Base-by-base conservation (phyloP, 2,888 invertebrate genomes). In the Lepidocyrtinus sp. region DNA sequence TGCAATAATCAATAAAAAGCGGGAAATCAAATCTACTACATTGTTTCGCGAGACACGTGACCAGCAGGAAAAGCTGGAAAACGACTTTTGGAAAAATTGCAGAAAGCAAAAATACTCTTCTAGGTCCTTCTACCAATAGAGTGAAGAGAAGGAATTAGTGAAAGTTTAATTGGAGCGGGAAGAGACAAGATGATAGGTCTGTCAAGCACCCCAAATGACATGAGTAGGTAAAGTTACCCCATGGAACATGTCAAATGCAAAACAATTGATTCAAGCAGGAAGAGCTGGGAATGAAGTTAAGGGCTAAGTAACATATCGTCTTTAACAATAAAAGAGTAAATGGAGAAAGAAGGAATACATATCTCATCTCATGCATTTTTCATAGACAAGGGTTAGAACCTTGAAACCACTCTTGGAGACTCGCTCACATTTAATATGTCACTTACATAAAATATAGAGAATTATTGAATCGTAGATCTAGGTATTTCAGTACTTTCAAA, bases 291-390 rank as follows among this genome's bases (percentile, higher is more conserved):
- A 64, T 25, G 73, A 65, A 55, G 55, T 22, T n/a, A 65, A 26
- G 9, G 17, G 63, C 21, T 50, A 50, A 65, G 19, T 50, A 71
- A 62, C n/a, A 17, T 50, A 17, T 50, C 50, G 50, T 50, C 50
- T 12, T 50, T 50, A 15, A n/a, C 50, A 50, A 50, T 7, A 2
- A 27, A 50, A 21, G n/a, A 25, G 19, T 36, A 71, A n/a, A 63
- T 25, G 24, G 26, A n/a, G n/a, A n/a, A n/a, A n/a, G n/a, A 59
- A 27, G 62, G 50, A 27, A 25, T 62, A 59, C 12, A 24, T 22
- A 70, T 65, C 24, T n/a, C 75, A 76, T 67, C 71, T 76, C 76
- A 77, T 77, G 77, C 65, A 71, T 77, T 71, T 77, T 77, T 77
- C 77, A 77, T 77, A 71, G 21, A 59, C 59, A 59, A 59, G 59